A percentile compares a stretch with the other conserved stretches of the same genome.
phyloP scores from a whole-genome alignment of 1,140 invertebrate species.

The Bombus pyrosoma region DNA sequence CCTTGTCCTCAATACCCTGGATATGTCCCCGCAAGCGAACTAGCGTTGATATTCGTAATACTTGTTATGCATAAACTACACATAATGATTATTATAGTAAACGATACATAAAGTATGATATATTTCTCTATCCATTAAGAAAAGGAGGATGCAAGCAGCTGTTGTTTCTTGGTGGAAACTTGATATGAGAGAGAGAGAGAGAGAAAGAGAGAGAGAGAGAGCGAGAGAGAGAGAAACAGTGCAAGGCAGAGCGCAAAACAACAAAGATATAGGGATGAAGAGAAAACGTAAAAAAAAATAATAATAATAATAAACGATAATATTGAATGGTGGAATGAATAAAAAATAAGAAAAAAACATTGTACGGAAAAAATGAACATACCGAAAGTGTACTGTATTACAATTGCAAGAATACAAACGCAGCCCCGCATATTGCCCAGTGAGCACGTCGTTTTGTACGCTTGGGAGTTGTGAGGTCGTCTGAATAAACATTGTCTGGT shows the following conservation, averaged over 20 bases:
- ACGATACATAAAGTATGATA: conserved; percentile 83
- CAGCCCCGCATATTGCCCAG: conserved; percentile 84
- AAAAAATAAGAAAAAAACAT: conserved; percentile 45
- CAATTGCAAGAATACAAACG: conserved; percentile 73
- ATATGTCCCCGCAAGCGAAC: conserved; percentile 73
- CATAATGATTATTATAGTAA: conserved; percentile 83
- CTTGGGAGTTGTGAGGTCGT: conserved; percentile 87
- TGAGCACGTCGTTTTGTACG: conserved; percentile 84
- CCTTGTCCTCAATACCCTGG: conserved; percentile 36
- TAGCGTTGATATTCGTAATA: conserved; percentile 83
- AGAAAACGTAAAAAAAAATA: conserved; percentile 49
- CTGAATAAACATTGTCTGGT: conserved; percentile 88
- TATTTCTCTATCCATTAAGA: conserved; percentile 83
- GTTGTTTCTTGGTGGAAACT: conserved; percentile 64
- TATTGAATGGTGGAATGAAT: conserved; percentile 33
- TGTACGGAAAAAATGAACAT: conserved; percentile 16
- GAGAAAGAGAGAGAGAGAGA: background rate
- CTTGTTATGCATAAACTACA: conserved; percentile 83
- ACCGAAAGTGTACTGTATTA: conserved; percentile 67
- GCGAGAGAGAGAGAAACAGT: background rate
- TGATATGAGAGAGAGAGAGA: background rate
- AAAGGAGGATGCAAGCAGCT: conserved; percentile 72
- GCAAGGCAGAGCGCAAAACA: conserved; percentile 5
- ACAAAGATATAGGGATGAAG: conserved; percentile 26
- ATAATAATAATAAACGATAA: conserved; percentile 23